Conservation (phyloP, 1,140 invertebrate species). For the Drosophila pseudoobscura region DNA sequence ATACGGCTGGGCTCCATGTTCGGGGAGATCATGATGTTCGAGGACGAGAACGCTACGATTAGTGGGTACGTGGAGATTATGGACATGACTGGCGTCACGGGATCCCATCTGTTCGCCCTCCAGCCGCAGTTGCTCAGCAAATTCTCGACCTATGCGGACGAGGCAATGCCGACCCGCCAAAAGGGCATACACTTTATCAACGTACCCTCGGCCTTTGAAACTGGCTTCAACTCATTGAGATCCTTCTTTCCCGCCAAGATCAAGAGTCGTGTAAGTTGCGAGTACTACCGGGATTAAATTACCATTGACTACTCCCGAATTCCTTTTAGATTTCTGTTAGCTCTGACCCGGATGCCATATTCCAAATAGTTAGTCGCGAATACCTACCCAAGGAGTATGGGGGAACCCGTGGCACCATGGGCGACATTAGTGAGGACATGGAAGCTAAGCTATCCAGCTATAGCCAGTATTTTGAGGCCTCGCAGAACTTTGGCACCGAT, state of each 20-base stretch:
- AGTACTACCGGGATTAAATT: too few species aligned
- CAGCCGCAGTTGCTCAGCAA: constrained; percentile 84
- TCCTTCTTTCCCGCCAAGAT: constrained; percentile 81
- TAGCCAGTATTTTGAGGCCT: constrained; percentile 84
- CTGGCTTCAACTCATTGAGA: constrained; percentile 83
- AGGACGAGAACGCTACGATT: constrained; percentile 82
- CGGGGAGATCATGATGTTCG: constrained; percentile 81
- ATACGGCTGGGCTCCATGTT: constrained; percentile 80
- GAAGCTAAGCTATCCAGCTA: constrained; percentile 84
- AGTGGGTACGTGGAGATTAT: constrained; percentile 81
- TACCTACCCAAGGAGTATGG: constrained; percentile 85
- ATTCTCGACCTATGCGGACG: constrained; percentile 84
- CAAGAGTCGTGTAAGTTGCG: constrained; percentile 15
- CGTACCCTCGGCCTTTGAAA: constrained; percentile 84
- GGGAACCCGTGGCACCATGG: constrained; percentile 83
- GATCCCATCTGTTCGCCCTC: constrained; percentile 84
- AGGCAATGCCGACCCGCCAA: constrained; percentile 85
- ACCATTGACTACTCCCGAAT: too few species aligned
- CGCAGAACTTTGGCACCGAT: constrained; percentile 84
- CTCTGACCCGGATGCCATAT: constrained; percentile 78
- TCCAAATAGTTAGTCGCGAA: constrained; percentile 83
- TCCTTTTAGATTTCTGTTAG: constrained; percentile 65
- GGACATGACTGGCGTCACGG: constrained; percentile 83
- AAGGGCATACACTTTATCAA: constrained; percentile 85
- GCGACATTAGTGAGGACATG: constrained; percentile 84